Base-by-base conservation (phyloP, 2,113 vertebrate species). In the Mus pahari region DNA sequence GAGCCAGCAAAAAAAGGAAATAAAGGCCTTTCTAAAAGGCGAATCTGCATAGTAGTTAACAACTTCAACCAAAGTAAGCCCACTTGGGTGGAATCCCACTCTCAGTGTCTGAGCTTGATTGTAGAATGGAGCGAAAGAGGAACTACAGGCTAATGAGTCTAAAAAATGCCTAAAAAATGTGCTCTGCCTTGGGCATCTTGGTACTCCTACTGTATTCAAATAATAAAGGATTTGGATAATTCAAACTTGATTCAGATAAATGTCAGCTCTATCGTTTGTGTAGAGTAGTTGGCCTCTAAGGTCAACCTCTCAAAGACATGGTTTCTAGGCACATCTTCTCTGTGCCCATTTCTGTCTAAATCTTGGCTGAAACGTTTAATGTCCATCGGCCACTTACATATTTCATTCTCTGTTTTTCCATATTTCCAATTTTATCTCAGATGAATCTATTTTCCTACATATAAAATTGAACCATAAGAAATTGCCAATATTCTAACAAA, bases 131-230 rank as follows among this genome's bases (percentile, higher is more conserved):
- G 77, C 1, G 3, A 70, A n/a, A 82, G 62, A 71, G 28, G 42
- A 74, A 6, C 58, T 16, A 10, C 26, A 60, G 7, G 4, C 11
- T 12, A 39, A n/a, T 19, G 6, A 48, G 0, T n/a, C n/a, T n/a
- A n/a, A n/a, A n/a, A n/a, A 7, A 1, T 4, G 0, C 28, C 31
- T 7, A 9, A 0, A 4, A n/a, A 26, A 55, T 50, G n/a, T 17
- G 36, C 33, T 55, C 28, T 73, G 28, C n/a, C 45, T 83, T 71
- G 17, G 0, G n/a, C n/a, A 14, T 53, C 33, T 58, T 60, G 39
- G 71, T 24, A 84, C 1, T 4, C 3, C 68, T 48, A n/a, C n/a
- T 14, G 1, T 42, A 14, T 48, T 75, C 71, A 68, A 7, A 33
- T 20, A 78, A 55, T 10, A 24, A 16, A 79, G 19, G 8, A 53